Percentiles rank a stretch among this genome's conserved stretches.
phyloP scores from a whole-genome alignment of 1,140 invertebrate species.

The Portunus trituberculatus region DNA sequence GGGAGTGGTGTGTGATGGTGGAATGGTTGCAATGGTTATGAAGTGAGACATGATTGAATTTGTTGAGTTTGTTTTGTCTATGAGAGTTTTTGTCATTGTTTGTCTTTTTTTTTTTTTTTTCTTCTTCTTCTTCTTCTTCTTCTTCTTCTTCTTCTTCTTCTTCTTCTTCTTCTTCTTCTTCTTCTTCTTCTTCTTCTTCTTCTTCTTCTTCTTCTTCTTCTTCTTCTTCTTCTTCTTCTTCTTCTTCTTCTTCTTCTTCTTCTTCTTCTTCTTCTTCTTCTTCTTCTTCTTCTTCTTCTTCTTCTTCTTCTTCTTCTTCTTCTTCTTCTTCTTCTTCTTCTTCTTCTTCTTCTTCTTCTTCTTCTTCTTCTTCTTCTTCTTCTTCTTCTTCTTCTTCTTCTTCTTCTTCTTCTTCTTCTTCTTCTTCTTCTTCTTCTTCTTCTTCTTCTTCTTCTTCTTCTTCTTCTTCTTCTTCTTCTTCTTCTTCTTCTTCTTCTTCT shows the following conservation, averaged over 20 bases:
- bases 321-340: no score
- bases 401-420: no score
- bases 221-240: neutral
- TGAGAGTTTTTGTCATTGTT: no score
- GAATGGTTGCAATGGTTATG: neutral
- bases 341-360: no score
- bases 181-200: neutral
- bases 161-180: neutral
- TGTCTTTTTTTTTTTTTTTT: no score
- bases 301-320: no score
- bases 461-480: neutral
- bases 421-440: no score
- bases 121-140: neutral
- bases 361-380: no score
- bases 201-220: neutral
- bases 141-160: neutral
- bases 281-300: no score
- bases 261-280: neutral
- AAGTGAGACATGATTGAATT: neutral
- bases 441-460: neutral
- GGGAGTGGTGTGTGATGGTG: neutral
- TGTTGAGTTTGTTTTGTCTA: no score
- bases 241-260: neutral
- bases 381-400: no score
- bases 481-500: no score